Evolutionary conservation across 2,888 invertebrate genomes (phyloP).

Genomic region (Petrophora chlorosata): DNA sequence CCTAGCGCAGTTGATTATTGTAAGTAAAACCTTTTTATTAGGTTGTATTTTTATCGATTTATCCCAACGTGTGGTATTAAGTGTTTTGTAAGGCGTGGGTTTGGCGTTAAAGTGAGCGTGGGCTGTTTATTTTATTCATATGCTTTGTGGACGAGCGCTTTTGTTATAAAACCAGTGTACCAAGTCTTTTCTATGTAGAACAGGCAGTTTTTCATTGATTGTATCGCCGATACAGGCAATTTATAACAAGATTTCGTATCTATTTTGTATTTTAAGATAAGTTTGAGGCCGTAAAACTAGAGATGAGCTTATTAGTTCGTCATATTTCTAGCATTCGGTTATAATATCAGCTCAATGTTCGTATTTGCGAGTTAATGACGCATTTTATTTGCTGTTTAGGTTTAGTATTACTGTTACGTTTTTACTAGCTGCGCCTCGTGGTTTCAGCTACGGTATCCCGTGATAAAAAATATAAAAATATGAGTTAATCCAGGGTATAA

Average conservation of each 20-base stretch:
- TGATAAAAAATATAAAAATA: no score
- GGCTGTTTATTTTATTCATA: constrained; percentile 72
- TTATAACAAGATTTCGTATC: constrained; percentile 47
- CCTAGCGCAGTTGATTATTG: constrained; percentile 49
- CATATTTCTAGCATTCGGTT: constrained; percentile 21
- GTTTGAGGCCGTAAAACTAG: constrained; percentile 25
- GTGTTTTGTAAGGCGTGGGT: constrained; percentile 68
- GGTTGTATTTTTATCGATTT: constrained; percentile 69
- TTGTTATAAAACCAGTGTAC: constrained; percentile 58
- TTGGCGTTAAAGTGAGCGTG: constrained; percentile 63
- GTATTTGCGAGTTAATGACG: constrained; percentile 4
- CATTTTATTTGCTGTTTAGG: neutral
- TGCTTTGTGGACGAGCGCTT: constrained; percentile 54
- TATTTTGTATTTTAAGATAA: constrained; percentile 36
- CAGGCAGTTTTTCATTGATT: constrained; percentile 68
- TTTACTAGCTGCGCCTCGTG: no score
- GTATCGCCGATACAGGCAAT: constrained; percentile 53
- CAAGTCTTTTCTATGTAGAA: constrained; percentile 59
- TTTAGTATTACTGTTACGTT: constrained; percentile 3
- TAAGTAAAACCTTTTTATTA: constrained; percentile 59
- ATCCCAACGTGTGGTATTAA: constrained; percentile 61
- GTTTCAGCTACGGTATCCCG: no score
- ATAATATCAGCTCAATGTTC: constrained; percentile 4
- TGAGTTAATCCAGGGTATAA: no score
- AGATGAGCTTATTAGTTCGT: constrained; percentile 31